These are phyloP conservation scores for Agrochola circellaris DNA, from an alignment of 2,888 invertebrate species.

Conservation along the genomic window DNA sequence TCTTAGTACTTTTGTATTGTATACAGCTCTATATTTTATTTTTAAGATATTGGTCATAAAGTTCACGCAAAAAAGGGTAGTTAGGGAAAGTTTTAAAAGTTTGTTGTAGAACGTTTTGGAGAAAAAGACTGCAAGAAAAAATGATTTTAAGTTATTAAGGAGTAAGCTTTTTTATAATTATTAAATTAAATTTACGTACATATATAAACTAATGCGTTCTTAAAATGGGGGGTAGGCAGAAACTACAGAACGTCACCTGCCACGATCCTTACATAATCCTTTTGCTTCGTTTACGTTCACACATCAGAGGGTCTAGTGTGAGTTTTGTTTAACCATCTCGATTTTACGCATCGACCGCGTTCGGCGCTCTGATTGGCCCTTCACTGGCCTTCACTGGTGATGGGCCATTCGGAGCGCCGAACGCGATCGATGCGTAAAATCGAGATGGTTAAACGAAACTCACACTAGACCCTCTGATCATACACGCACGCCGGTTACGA, in stretches of 20 bases:
- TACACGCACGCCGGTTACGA: background rate
- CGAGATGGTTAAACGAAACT: no score
- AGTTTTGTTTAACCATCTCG: no score
- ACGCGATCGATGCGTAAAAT: no score
- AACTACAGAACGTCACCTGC: background rate
- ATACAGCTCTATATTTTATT: slow-evolving; percentile 16
- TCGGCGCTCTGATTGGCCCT: no score
- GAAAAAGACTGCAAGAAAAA: background rate
- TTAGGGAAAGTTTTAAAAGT: slow-evolving; percentile 14
- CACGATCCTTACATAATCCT: no score
- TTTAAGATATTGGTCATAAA: slow-evolving; percentile 18
- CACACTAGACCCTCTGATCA: no score
- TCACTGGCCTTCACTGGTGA: no score
- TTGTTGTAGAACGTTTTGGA: slow-evolving; percentile 5
- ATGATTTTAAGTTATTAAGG: background rate
- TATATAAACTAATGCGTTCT: background rate
- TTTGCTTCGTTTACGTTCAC: background rate
- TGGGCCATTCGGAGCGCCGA: no score
- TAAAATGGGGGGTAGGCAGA: background rate
- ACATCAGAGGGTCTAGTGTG: no score
- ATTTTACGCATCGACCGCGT: no score
- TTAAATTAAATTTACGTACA: background rate
- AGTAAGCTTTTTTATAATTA: background rate
- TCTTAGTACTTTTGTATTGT: slow-evolving; percentile 19
- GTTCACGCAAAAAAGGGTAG: background rate